Conservation (phyloP, 2,113 vertebrate species). For the Suricata suricatta region DNA sequence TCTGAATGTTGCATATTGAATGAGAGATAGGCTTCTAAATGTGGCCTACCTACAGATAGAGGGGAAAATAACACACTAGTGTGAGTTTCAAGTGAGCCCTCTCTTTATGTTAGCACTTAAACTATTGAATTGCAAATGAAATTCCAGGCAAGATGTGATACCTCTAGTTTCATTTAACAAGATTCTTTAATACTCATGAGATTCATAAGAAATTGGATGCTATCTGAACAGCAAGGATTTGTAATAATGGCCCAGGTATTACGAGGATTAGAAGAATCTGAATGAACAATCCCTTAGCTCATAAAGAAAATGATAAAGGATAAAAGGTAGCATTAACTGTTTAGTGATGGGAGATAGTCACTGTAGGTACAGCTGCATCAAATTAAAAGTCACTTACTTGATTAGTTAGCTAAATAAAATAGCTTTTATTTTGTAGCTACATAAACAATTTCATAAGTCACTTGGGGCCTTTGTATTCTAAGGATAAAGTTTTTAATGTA, state of each 20-base stretch:
- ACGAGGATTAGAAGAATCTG: slow-evolving; percentile 83
- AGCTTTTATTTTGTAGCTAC: neutral
- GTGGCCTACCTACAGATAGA: neutral
- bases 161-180: slow-evolving; percentile 82
- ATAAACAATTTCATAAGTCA: neutral
- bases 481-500: slow-evolving; percentile 2
- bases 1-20: accelerated
- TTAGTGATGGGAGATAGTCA: slow-evolving; percentile 53
- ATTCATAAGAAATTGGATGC: slow-evolving; percentile 82
- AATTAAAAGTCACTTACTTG: slow-evolving; percentile 75
- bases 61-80: neutral
- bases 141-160: slow-evolving; percentile 74
- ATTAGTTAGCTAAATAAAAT: slow-evolving; percentile 53
- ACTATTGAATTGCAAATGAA: slow-evolving; percentile 82
- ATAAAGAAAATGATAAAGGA: slow-evolving; percentile 82
- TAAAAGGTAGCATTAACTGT: slow-evolving; percentile 80
- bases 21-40: neutral
- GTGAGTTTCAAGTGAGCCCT: slow-evolving; percentile 29
- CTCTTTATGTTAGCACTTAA: slow-evolving; percentile 67
- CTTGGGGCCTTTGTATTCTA: neutral
- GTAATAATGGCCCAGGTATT: slow-evolving; percentile 83
- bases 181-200: slow-evolving; percentile 79
- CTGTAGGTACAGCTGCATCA: slow-evolving; percentile 56
- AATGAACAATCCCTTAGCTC: slow-evolving; percentile 85
- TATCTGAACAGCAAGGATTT: slow-evolving; percentile 82